Base-by-base conservation (phyloP, 2,113 vertebrate genomes). In the Gadus macrocephalus region DNA sequence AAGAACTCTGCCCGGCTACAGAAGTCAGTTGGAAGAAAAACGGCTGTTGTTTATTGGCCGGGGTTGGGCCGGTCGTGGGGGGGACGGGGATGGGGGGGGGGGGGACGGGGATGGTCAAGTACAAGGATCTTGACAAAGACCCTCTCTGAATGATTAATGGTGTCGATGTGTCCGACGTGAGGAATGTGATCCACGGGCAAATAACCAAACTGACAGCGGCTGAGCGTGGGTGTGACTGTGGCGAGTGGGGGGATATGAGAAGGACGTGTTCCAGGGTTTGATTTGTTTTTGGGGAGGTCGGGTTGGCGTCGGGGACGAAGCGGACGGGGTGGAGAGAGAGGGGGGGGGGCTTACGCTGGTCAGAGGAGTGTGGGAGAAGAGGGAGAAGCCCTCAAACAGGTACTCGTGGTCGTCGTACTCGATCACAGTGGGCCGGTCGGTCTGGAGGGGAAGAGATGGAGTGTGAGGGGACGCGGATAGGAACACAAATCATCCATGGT, bases 341-440 rank as follows among this genome's bases (percentile, higher is more conserved):
- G 20, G 20, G 35, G 15, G 53, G 14, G 28, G 56, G 85, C 96
- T 96, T 92, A 99, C 97, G 0, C 91, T 97, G 27, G 93, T 95
- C 63, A 99, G 92, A 0, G 95, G 95, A 1, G 92, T 92, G 35
- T 99, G 97, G n/a, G 96, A 93, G 90, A 98, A 97, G 81, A 98
- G 94, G 2, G 97, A 99, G 90, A 99, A 99, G 7, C 97, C 97
- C 88, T 99, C 97, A 71, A 99, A 99, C 85, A 99, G 95, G 75
- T 99, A 99, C 78, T 99, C 97, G 1, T 99, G 97, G 85, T 99
- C 97, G 55, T 99, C 97, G 28, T 98, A 99, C 77, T 99, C 97
- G 66, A 99, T 94, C 80, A 98, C 97, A 2, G 97, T 99, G 14
- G 97, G 97, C 71, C 97, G 84, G 87, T 99, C 97, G 0, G 97